phyloP scores from a whole-genome alignment of 2,888 invertebrate genomes.

The Phalera bucephala region DNA sequence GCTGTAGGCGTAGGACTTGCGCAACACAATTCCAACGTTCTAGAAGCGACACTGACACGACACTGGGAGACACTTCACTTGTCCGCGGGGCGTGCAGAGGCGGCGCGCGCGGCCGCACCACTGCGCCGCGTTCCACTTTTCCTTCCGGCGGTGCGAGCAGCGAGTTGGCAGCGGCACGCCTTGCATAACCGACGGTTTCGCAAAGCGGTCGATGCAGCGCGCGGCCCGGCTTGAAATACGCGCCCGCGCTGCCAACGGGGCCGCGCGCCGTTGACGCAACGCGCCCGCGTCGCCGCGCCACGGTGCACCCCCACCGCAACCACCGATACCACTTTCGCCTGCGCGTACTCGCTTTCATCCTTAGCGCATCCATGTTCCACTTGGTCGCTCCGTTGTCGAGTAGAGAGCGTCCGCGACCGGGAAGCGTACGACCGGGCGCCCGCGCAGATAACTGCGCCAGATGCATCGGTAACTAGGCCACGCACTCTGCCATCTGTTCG shows the following conservation, averaged over 20 bases:
- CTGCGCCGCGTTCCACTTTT: conserved; percentile 82
- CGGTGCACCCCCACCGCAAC: conserved; percentile 49
- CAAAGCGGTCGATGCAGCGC: conserved; percentile 78
- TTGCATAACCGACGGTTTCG: conserved; percentile 82
- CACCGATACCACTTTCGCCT: conserved; percentile 72
- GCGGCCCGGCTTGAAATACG: conserved; percentile 76
- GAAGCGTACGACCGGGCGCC: conserved; percentile 27
- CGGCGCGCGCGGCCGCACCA: conserved; percentile 77
- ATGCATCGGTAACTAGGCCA: conserved; percentile 72
- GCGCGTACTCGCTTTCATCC: conserved; percentile 66
- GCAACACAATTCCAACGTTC: conserved; percentile 77
- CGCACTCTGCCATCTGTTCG: conserved; percentile 66
- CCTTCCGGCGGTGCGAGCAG: conserved; percentile 77
- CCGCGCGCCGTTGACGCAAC: conserved; percentile 65
- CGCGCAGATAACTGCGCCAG: conserved; percentile 59
- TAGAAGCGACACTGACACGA: conserved; percentile 80
- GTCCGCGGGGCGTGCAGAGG: conserved; percentile 70
- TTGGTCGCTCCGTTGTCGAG: conserved; percentile 24
- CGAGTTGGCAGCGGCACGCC: conserved; percentile 81
- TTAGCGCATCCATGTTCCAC: conserved; percentile 52
- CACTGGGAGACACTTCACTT: conserved; percentile 75
- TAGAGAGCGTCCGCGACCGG: conserved; percentile 28
- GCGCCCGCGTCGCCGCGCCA: conserved; percentile 23
- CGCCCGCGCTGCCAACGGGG: conserved; percentile 66
- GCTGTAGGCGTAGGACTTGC: conserved; percentile 76